Conservation (phyloP, 2,888 invertebrate genomes). For the Campopleginae sp. region DNA sequence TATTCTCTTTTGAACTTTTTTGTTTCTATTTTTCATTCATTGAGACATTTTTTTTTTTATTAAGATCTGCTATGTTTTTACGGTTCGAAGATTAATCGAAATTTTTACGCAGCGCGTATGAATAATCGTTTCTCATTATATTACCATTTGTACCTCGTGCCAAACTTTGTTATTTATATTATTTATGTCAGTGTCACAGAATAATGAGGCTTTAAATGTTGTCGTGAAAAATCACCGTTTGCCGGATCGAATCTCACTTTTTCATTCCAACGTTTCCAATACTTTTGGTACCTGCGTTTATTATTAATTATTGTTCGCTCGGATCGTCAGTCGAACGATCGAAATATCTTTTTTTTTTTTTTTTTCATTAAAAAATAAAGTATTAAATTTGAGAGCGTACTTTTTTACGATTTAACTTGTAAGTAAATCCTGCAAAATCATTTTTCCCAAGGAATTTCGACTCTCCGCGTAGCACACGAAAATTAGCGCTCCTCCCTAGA, state of each 20-base stretch:
- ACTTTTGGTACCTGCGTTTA: neutral
- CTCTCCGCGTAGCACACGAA: too few relatives aligned
- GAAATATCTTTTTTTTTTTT: conserved; percentile 20
- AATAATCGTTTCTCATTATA: conserved; percentile 1
- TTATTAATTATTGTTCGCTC: neutral
- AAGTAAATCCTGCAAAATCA: neutral
- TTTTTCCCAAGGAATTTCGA: neutral
- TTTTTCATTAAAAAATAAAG: too few relatives aligned
- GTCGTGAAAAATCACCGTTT: neutral
- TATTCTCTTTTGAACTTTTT: neutral
- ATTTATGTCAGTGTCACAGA: conserved; percentile 36
- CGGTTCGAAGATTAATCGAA: neutral
- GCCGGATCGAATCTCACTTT: neutral
- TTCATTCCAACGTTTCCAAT: neutral
- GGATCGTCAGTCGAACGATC: conserved; percentile 6
- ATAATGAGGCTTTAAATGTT: conserved; percentile 3
- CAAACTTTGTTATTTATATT: conserved; percentile 50
- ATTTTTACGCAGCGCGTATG: conserved; percentile 53
- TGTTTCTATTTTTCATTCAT: too few relatives aligned
- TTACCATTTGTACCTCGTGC: conserved; percentile 34
- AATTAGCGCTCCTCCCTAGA: too few relatives aligned
- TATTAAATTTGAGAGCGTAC: conserved; percentile 8
- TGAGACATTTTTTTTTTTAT: neutral
- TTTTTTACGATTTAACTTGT: neutral
- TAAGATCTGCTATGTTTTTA: neutral